Conservation (phyloP, 1,140 invertebrate species). For the Diachasma alloeum region DNA sequence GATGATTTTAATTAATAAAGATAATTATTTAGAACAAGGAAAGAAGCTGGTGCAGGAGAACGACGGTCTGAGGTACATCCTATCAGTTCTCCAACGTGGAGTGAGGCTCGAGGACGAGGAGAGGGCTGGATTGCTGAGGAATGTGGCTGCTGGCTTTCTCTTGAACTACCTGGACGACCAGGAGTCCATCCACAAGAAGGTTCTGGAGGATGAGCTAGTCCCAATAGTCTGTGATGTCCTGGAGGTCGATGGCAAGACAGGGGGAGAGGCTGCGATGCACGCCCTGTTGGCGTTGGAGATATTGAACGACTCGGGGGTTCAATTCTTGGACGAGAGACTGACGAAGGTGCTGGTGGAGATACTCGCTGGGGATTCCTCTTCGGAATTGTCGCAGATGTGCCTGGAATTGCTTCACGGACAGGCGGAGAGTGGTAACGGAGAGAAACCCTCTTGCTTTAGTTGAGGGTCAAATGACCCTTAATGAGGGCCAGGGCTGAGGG, state of each 20-base stretch:
- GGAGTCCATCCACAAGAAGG: slow-evolving; percentile 69
- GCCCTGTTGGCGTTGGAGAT: slow-evolving; percentile 77
- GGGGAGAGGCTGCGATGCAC: slow-evolving; percentile 72
- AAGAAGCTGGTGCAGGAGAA: slow-evolving; percentile 68
- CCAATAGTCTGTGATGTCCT: slow-evolving; percentile 68
- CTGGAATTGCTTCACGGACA: slow-evolving; percentile 79
- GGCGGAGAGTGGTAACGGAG: slow-evolving; percentile 73
- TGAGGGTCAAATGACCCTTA: too few species aligned
- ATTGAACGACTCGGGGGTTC: slow-evolving; percentile 72
- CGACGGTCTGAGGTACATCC: slow-evolving; percentile 66
- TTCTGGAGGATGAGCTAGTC: slow-evolving; percentile 74
- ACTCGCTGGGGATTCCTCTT: slow-evolving; percentile 46
- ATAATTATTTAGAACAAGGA: too few species aligned
- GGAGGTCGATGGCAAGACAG: slow-evolving; percentile 56
- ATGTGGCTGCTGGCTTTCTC: slow-evolving; percentile 75
- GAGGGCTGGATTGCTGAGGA: slow-evolving; percentile 51
- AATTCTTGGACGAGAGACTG: slow-evolving; percentile 50
- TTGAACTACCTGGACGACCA: slow-evolving; percentile 83
- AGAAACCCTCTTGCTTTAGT: too few species aligned
- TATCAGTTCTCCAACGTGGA: slow-evolving; percentile 46
- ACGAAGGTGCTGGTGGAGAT: slow-evolving; percentile 49
- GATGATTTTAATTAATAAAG: too few species aligned
- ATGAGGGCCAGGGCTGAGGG: too few species aligned
- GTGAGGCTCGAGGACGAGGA: slow-evolving; percentile 41
- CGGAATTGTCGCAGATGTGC: slow-evolving; percentile 77